Evolutionary conservation across 2,113 vertebrate genomes (phyloP), one percentile per base, ranked within the genome.

Genomic region (Kryptolebias marmoratus): DNA sequence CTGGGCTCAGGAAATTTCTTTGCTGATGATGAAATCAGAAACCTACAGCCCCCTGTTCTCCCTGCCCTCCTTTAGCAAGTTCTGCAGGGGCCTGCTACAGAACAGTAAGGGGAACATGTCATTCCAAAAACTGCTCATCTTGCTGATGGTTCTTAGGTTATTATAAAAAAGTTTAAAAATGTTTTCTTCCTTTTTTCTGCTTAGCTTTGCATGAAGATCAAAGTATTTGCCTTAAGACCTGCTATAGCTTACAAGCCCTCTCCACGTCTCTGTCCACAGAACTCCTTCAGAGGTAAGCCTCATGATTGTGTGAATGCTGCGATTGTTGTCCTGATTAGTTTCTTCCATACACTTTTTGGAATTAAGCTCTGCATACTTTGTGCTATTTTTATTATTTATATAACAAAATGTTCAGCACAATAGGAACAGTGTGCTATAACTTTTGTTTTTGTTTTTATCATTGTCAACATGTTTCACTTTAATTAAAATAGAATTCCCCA

Each of bases 11-110:
- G 98, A 99, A 91, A 94, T 99, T 64, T 95, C 95, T 80, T 79
- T 96, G 76, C 89, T 98, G 81, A 97, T 99, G 97, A 97, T 97
- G 92, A 98, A 96, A 79, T 97, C 96, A 0, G 97, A 99, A 87
- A 98, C 96, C n/a, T 99, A 98, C 1, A 88, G 95, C 68, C 97
- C 97, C 0, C 95, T 99, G 55, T 99, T 99, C 83, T 95, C 96
- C 28, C 92, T 99, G 30, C 94, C 97, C 55, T 98, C 96, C 75
- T 99, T 99, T 84, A 95, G 94, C 90, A 96, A 95, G 81, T 99
- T 99, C 91, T 98, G 96, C 91, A 97, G 96, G 92, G 98, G 98
- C 59, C 94, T 99, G 64, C 71, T 99, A 75, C 93, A 95, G 52
- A 99, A 99, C 58, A 96, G 98, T 99, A 92, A 96, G 95, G 2